Base-by-base conservation (phyloP, 2,797 vertebrate genomes). In the Huso huso region DNA sequence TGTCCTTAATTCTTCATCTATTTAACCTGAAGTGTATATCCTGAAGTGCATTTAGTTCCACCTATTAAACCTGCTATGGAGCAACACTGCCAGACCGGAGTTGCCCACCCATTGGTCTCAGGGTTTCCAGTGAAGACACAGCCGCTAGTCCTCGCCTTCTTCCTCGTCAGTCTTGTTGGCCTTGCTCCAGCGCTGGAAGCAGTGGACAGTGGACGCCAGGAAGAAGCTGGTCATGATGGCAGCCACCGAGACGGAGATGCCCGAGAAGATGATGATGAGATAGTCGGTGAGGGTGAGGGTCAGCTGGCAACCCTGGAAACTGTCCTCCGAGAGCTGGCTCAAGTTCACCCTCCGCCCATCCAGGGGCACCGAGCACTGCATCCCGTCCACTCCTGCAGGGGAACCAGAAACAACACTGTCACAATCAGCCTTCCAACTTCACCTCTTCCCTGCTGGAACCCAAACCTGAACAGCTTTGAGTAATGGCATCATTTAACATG, bases 191-290 rank as follows among this genome's bases (percentile, higher is more conserved):
- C 93, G 92, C 74, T 98, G 96, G 91, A 98, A 98, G 78, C 95
- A 99, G 77, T 97, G 96, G 11, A 97, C 96, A 51, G 95, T 93
- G 3, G 94, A 95, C 50, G 96, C 96, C 87, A 99, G 85, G 84
- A 99, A 94, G 85, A 99, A 99, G 86, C 96, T 98, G 7, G 96
- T 94, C 70, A 95, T 92, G 72, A 99, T 98, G 79, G 96, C 96
- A 23, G 93, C 95, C 9, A 98, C 90, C 13, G 95, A 98, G 73
- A 98, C 95, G 0, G 92, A 96, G 7, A 98, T 96, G 49, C 96
- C 96, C 0, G 96, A 98, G 86, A 98, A 99, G 80, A 98, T 93
- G 79, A 98, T 97, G 87, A 99, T 96, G 66, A 98, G 90, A 73
- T 98, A 92, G 86, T 99, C 96, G 0, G 93, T 97, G 76, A 98